Evolutionary conservation across 2,888 invertebrate species (phyloP), one percentile per base, ranked within the genome.

Genomic region (Elmis aenea): DNA sequence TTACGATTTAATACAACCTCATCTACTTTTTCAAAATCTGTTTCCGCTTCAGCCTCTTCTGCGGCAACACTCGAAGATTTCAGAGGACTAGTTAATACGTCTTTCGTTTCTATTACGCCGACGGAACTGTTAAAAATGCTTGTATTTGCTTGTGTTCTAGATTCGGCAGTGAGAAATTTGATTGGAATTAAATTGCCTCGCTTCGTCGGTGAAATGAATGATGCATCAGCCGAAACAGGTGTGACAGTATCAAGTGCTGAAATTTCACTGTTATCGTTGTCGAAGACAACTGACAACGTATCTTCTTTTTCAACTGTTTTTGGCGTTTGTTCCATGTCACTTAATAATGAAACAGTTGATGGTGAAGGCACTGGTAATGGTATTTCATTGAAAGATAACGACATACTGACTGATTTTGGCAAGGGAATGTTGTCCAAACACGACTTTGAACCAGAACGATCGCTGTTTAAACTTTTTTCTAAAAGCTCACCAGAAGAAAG

Each of bases 361-460:
- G 52, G 48, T 1, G 44, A 46, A 0, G 55, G 59, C n/a, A 51
- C 49, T 5, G 56, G 54, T 13, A 49, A 43, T 3, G 54, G 52
- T 39, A 48, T 9, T 21, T 31, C 30, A 8, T 10, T 18, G 18
- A 8, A 5, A 6, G 5, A 6, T 18, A 8, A 8, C 5, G 18
- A 6, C 18, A 18, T 18, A 18, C 5, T 8, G 5, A 6, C 8
- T 18, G 18, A 6, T 6, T 18, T 8, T 18, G 5, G 5, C 18
- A 18, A 18, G 5, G 5, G 5, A 18, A 6, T 18, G 5, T 5
- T 8, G 5, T 18, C 5, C 8, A 8, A 18, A 18, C 5, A 6
- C 8, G 18, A 18, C 18, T 6, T 18, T 6, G 8, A 6, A 6
- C 8, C 18, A 18, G 8, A 18, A 5, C 8, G 5, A 18, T 18